A percentile compares a stretch with the other conserved stretches of the same genome.
Evolutionary conservation across 2,888 invertebrate species (phyloP).

Genomic region (Acrocera orbiculus): DNA sequence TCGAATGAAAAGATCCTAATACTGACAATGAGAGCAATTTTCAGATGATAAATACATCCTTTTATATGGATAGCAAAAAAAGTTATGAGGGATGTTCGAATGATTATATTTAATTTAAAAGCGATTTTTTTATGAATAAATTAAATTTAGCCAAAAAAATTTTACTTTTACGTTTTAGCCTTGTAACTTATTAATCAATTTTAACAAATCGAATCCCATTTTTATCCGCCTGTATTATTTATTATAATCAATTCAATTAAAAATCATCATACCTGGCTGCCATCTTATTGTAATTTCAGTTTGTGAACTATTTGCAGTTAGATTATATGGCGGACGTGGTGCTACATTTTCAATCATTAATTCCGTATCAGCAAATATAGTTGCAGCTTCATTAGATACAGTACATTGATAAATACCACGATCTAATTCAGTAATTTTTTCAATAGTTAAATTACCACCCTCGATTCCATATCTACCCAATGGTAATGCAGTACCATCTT

Average conservation of each 20-base stretch:
- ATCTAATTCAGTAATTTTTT: slow-evolving; percentile 64
- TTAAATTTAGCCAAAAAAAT: no score
- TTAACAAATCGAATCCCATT: no score
- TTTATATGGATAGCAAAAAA: no score
- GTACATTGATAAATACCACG: slow-evolving; percentile 72
- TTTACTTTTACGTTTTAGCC: no score
- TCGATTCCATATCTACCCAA: slow-evolving; percentile 46
- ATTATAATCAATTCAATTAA: background rate
- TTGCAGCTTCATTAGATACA: slow-evolving; percentile 74
- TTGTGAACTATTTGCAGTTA: slow-evolving; percentile 55
- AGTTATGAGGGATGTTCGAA: no score
- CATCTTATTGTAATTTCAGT: slow-evolving; percentile 62
- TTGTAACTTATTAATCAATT: no score
- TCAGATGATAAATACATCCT: no score
- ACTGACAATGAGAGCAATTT: no score
- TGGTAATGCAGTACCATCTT: slow-evolving; percentile 55
- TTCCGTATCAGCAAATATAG: slow-evolving; percentile 63
- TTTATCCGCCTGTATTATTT: background rate
- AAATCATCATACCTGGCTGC: slow-evolving; percentile 43
- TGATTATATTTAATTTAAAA: no score
- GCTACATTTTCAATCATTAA: slow-evolving; percentile 69
- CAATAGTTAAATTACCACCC: slow-evolving; percentile 69
- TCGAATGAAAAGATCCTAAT: no score
- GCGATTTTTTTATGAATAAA: no score
- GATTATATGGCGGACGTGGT: slow-evolving; percentile 78